Evolutionary conservation across 1,140 invertebrate species (phyloP).

Genomic region (Zaprionus capensis): DNA sequence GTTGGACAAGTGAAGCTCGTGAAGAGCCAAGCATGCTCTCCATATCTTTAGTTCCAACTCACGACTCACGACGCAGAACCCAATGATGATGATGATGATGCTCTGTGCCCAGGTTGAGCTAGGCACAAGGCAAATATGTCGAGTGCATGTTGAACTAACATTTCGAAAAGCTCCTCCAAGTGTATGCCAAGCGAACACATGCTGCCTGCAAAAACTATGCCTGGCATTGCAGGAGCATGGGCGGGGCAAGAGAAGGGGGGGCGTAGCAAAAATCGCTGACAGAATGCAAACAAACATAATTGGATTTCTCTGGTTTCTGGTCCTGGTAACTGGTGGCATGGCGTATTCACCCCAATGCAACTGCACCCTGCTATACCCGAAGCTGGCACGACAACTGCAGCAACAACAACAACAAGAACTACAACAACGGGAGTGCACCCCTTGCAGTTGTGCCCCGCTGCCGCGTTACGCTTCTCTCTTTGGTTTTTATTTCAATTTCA

Average conservation of each 20-base stretch:
- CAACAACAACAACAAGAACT: slow-evolving; percentile 7
- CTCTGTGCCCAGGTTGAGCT: slow-evolving; percentile 47
- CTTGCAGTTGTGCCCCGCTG: neutral
- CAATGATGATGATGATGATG: slow-evolving; percentile 20
- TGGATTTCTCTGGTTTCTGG: slow-evolving; percentile 78
- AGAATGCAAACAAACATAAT: slow-evolving; percentile 83
- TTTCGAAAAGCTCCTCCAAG: slow-evolving; percentile 74
- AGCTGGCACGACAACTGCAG: slow-evolving; percentile 23
- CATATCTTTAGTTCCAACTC: slow-evolving; percentile 40
- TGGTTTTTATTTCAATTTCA: slow-evolving; percentile 81
- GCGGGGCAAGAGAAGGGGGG: slow-evolving; percentile 1
- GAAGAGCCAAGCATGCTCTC: slow-evolving; percentile 17
- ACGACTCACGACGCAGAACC: neutral
- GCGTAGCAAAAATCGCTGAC: slow-evolving; percentile 74
- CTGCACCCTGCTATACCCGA: neutral
- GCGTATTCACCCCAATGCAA: slow-evolving; percentile 20
- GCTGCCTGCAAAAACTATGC: slow-evolving; percentile 48
- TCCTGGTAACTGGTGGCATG: slow-evolving; percentile 8
- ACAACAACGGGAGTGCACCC: neutral
- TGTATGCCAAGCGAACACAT: slow-evolving; percentile 59
- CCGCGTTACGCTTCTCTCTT: slow-evolving; percentile 25
- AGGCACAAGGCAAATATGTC: slow-evolving; percentile 73
- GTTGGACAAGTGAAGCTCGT: slow-evolving; percentile 32
- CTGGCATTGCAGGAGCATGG: slow-evolving; percentile 23
- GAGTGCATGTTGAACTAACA: slow-evolving; percentile 82